Conservation (phyloP, 2,888 invertebrate species). For the Papilio elwesi region DNA sequence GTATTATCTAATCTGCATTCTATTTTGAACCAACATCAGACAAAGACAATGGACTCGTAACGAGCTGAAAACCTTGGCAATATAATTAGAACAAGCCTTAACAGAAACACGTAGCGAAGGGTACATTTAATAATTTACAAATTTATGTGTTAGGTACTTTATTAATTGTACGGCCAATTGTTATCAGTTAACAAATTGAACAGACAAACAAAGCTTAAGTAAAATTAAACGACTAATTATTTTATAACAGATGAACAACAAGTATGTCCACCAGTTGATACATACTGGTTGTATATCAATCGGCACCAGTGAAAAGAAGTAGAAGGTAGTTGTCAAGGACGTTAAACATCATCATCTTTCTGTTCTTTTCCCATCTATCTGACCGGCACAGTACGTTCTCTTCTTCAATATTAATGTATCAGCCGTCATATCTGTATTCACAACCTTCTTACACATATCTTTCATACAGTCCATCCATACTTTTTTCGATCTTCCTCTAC, state of each 20-base stretch:
- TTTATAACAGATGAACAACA: background rate
- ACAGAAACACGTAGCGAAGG: conserved; percentile 57
- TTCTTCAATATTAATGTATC: no score
- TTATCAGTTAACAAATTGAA: conserved; percentile 16
- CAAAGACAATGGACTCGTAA: conserved; percentile 59
- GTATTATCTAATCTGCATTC: conserved; percentile 33
- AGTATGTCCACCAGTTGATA: no score
- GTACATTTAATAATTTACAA: conserved; percentile 41
- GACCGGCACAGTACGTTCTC: no score
- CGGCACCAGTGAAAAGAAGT: no score
- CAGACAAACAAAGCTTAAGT: background rate
- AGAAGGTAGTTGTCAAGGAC: no score
- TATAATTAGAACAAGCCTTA: conserved; percentile 61
- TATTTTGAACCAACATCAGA: conserved; percentile 37
- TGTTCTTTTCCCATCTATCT: no score
- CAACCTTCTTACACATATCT: no score
- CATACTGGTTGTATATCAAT: no score
- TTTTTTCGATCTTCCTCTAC: no score
- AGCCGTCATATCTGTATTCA: no score
- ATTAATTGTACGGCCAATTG: background rate
- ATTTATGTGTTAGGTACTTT: conserved; percentile 2
- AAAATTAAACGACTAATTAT: background rate
- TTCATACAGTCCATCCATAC: no score
- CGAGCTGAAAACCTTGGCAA: conserved; percentile 62
- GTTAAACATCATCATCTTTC: no score